A percentile compares a stretch with the other conserved stretches of the same genome.
phyloP scores from a whole-genome alignment of 2,888 invertebrate species.

The Sceliomorpha sp. region DNA sequence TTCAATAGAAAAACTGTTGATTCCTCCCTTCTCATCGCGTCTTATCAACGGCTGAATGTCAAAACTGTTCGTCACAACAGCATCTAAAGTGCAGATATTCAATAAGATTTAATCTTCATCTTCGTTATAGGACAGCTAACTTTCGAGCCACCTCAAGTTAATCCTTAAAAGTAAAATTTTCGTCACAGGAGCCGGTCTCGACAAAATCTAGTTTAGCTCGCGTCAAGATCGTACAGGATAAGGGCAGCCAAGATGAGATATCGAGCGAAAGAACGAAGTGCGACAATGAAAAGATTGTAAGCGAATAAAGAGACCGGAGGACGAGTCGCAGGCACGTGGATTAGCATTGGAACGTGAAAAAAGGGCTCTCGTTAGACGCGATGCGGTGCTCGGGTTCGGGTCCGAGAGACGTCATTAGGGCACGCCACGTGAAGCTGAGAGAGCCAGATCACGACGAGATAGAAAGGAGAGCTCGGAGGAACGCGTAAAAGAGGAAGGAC shows the following conservation, averaged over 20 bases:
- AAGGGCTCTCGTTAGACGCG: slow-evolving; percentile 73
- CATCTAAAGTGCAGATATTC: too few relatives aligned
- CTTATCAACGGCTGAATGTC: too few relatives aligned
- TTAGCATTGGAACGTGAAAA: slow-evolving; percentile 77
- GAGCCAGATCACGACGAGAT: slow-evolving; percentile 69
- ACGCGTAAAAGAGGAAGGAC: slow-evolving; percentile 38
- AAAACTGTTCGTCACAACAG: too few relatives aligned
- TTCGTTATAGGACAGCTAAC: too few relatives aligned
- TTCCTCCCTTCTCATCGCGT: too few relatives aligned
- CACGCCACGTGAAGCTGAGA: slow-evolving; percentile 76
- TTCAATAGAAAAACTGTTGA: too few relatives aligned
- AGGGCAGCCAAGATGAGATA: not conserved
- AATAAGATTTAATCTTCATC: too few relatives aligned
- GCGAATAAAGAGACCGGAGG: slow-evolving; percentile 7
- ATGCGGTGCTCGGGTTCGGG: slow-evolving; percentile 67
- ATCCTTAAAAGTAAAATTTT: too few relatives aligned
- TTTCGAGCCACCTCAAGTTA: too few relatives aligned
- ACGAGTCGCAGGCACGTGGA: slow-evolving; percentile 58
- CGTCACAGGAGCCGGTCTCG: too few relatives aligned
- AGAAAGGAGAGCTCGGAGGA: slow-evolving; percentile 54
- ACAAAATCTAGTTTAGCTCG: too few relatives aligned
- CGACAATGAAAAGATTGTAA: slow-evolving; percentile 7
- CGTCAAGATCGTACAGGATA: too few relatives aligned
- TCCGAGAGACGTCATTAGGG: slow-evolving; percentile 77
- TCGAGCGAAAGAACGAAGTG: not conserved